Percentiles rank a stretch among this genome's conserved stretches.
These are phyloP conservation scores for Cephus nigrinus DNA, from an alignment of 2,888 invertebrate genomes.

Conservation along the genomic window DNA sequence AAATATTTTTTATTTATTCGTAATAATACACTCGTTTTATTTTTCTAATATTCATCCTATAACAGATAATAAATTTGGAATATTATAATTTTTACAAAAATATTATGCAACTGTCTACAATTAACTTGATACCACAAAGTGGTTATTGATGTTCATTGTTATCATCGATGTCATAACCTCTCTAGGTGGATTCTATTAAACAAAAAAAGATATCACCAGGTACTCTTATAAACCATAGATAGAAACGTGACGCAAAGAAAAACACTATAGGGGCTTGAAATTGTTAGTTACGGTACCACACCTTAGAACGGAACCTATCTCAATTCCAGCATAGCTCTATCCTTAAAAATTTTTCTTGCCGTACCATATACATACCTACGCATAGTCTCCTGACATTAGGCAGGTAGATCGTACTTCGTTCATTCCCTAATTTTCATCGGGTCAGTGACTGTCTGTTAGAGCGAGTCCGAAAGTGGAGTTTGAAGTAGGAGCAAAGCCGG, in stretches of 20 bases:
- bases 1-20: neutral
- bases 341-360: neutral
- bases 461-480: conserved; percentile 38
- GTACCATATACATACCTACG: neutral
- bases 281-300: neutral
- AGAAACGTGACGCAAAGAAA: neutral
- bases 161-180: neutral
- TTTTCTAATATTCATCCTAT: neutral
- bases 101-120: neutral
- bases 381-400: neutral
- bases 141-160: neutral
- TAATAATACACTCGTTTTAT: neutral
- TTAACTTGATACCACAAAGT: neutral
- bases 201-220: neutral
- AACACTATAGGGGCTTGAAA: neutral
- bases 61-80: neutral
- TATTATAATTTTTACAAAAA: neutral
- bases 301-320: neutral
- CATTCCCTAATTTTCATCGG: conserved; percentile 43
- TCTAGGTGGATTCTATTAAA: neutral
- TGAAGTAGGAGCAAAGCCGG: conserved; percentile 4
- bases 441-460: conserved; percentile 43
- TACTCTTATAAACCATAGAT: neutral
- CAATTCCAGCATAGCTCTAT: neutral
- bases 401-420: conserved; percentile 4